Evolutionary conservation across 2,888 invertebrate genomes (phyloP), one percentile per base, ranked within the genome.

Genomic region (Acanthosoma haemorrhoidale): DNA sequence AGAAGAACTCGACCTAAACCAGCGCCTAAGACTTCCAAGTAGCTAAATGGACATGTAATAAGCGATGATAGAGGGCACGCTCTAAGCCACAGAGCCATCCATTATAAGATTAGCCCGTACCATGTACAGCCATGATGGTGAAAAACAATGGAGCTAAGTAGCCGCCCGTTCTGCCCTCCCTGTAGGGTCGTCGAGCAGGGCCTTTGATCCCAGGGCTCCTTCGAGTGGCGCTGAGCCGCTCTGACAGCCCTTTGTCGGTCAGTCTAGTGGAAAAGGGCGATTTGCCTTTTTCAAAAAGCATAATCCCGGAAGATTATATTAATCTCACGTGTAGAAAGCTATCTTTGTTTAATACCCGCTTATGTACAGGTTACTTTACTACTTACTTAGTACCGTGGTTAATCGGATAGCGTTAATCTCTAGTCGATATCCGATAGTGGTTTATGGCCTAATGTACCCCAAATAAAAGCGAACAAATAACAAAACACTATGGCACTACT

Each of bases 121-220:
- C 25, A 9, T 32, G 25, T 25, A 25, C 51, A n/a, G 25, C 18
- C 8, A 2, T 8, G 16, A 51, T 51, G 51, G 51, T n/a, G 29
- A 51, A 51, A 51, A 51, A 51, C 51, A 51, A 51, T 51, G 51
- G 51, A 21, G n/a, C 51, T 51, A 51, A 51, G 51, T 51, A 51
- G 25, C 43, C 3, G 15, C 16, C 5, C 13, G 25, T 25, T n/a
- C n/a, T n/a, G n/a, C 51, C 21, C 51, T 21, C 51, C 25, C 51
- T 51, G 13, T n/a, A n/a, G n/a, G n/a, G n/a, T n/a, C n/a, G n/a
- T n/a, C n/a, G n/a, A n/a, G n/a, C n/a, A n/a, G n/a, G n/a, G n/a
- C 25, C 51, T 51, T 51, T 51, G 51, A 51, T 51, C 51, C n/a
- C 51, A 32, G 32, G 5, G 5, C 32, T 32, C 4, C 32, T 9